Evolutionary conservation across 2,113 vertebrate species (phyloP).

Genomic region (Etheostoma cragini): DNA sequence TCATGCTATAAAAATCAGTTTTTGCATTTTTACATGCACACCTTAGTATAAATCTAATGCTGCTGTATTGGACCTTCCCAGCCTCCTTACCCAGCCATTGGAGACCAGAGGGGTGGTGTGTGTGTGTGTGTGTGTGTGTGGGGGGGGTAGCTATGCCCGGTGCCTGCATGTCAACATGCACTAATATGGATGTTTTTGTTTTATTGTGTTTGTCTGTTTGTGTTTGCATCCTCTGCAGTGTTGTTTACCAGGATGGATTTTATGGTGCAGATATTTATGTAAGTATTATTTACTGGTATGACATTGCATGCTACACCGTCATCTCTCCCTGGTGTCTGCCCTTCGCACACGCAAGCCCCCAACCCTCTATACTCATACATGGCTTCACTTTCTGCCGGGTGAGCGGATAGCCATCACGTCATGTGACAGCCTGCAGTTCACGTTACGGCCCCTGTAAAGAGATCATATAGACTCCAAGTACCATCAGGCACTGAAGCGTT

Average conservation of each 20-base stretch:
- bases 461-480: background rate
- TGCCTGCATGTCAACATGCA: constrained; percentile 91
- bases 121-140: constrained; percentile 49
- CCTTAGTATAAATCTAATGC: background rate
- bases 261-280: constrained; percentile 99
- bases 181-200: constrained; percentile 88
- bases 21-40: background rate
- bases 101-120: background rate
- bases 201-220: constrained; percentile 88
- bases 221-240: constrained; percentile 93
- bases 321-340: constrained; percentile 50
- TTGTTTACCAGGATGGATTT: constrained; percentile 99
- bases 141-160: constrained; percentile 71
- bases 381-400: constrained; percentile 8
- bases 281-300: constrained; percentile 90
- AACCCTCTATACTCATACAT: constrained; percentile 5
- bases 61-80: constrained; percentile 38
- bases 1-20: background rate
- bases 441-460: background rate
- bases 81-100: constrained; percentile 51
- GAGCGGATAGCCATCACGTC: background rate
- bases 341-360: constrained; percentile 24
- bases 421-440: background rate
- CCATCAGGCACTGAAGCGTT: background rate
- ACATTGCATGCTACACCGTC: constrained; percentile 79